Percentiles rank a stretch among this genome's conserved stretches.
Conservation (phyloP, 1,140 invertebrate genomes). For the Palaemon carinicauda region DNA sequence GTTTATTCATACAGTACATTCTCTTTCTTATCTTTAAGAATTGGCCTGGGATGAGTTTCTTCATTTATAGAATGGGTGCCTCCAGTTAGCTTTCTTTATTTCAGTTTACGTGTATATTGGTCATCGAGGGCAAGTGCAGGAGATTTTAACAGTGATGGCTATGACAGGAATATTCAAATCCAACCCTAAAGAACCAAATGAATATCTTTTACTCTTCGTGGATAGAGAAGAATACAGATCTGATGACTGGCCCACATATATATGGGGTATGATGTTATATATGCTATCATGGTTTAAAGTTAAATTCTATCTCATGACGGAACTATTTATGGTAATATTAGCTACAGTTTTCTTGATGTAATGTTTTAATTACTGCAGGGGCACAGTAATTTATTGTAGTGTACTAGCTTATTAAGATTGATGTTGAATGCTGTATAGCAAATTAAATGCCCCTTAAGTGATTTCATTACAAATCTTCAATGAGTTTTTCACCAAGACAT, state of each 20-base stretch:
- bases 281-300: background rate
- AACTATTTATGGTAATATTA: background rate
- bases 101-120: conserved; percentile 41
- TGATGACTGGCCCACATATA: conserved; percentile 24
- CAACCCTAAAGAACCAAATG: background rate
- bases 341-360: background rate
- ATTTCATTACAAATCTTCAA: background rate
- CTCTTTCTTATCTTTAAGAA: too few relatives aligned
- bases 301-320: background rate
- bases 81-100: background rate
- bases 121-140: background rate
- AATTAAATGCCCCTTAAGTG: too few relatives aligned
- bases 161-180: conserved; percentile 26
- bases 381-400: too few relatives aligned
- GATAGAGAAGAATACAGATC: conserved; percentile 23
- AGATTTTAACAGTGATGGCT: conserved; percentile 34
- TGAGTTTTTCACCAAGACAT: background rate
- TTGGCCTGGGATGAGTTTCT: too few relatives aligned
- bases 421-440: too few relatives aligned
- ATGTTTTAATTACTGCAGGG: too few relatives aligned
- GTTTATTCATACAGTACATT: too few relatives aligned
- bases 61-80: background rate
- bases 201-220: conserved; percentile 35
- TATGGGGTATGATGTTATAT: conserved; percentile 21
- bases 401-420: too few relatives aligned